Evolutionary conservation across 2,888 invertebrate genomes (phyloP).

Genomic region (Gerris lacustris): DNA sequence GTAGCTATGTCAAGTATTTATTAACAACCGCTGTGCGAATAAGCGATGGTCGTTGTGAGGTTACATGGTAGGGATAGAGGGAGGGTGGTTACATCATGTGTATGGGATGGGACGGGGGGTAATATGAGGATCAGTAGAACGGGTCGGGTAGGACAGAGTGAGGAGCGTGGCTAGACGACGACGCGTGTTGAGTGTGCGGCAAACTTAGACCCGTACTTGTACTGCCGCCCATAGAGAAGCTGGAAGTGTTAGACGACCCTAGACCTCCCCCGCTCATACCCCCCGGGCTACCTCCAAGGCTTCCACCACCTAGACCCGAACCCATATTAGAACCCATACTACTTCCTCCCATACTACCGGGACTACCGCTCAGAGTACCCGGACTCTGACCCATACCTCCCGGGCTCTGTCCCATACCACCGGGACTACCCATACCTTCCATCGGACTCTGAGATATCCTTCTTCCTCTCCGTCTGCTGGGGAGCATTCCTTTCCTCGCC

Average conservation of each 20-base stretch:
- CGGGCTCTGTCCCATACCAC: not conserved
- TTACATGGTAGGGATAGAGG: not conserved
- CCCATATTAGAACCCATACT: not conserved
- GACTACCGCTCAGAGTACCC: not conserved
- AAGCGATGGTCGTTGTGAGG: no score
- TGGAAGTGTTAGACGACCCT: not conserved
- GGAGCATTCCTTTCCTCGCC: slow-evolving; percentile 73
- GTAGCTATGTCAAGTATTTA: no score
- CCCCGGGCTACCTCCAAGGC: not conserved
- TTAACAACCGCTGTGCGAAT: no score
- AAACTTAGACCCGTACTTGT: not conserved
- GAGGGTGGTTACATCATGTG: not conserved
- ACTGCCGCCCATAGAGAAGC: not conserved
- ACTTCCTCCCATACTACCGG: not conserved
- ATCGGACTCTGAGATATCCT: slow-evolving; percentile 25
- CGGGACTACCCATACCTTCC: slow-evolving; percentile 14
- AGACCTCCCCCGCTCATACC: no score
- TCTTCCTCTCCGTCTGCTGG: slow-evolving; percentile 63
- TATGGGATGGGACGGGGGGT: not conserved
- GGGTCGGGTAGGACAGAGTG: not conserved
- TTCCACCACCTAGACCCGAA: not conserved
- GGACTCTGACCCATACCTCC: not conserved
- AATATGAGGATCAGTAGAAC: not conserved
- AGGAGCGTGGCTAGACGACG: not conserved
- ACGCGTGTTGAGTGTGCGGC: not conserved